phyloP scores from a whole-genome alignment of 2,888 invertebrate species.

The Plebejus melissa region DNA sequence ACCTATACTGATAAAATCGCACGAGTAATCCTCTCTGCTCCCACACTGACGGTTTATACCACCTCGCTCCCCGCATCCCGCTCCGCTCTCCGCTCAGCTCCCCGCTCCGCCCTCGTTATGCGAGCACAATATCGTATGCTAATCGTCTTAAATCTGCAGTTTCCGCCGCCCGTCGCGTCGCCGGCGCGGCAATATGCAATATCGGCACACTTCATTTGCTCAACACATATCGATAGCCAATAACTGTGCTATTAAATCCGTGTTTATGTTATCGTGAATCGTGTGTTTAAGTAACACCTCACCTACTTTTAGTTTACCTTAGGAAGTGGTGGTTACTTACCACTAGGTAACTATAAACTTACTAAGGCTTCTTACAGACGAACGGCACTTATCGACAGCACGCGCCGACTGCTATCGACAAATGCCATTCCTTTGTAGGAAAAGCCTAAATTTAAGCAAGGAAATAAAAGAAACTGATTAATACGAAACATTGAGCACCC shows the following conservation, averaged over 20 bases:
- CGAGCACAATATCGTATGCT: conserved; percentile 14
- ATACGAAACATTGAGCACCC: no score
- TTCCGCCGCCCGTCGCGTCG: background rate
- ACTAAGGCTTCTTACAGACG: no score
- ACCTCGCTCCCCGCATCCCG: background rate
- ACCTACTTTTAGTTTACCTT: background rate
- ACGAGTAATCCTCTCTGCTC: background rate
- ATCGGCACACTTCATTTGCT: conserved; percentile 29
- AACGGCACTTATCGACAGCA: no score
- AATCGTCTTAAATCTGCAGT: conserved; percentile 17
- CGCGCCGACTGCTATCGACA: no score
- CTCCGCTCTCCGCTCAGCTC: background rate
- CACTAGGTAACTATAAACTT: no score
- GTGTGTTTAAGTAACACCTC: background rate
- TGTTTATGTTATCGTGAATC: background rate
- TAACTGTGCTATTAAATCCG: conserved; percentile 5
- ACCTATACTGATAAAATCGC: background rate
- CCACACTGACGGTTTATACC: background rate
- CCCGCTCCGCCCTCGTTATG: background rate
- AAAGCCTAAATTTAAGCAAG: no score
- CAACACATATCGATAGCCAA: conserved; percentile 10
- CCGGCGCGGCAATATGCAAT: conserved; percentile 8
- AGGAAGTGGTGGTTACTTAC: background rate
- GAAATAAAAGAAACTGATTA: no score
- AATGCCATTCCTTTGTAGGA: no score